Evolutionary conservation across 35 echinoderm and acorn worm genomes (phyloP).

Genomic region (Apostichopus parvimensis): DNA sequence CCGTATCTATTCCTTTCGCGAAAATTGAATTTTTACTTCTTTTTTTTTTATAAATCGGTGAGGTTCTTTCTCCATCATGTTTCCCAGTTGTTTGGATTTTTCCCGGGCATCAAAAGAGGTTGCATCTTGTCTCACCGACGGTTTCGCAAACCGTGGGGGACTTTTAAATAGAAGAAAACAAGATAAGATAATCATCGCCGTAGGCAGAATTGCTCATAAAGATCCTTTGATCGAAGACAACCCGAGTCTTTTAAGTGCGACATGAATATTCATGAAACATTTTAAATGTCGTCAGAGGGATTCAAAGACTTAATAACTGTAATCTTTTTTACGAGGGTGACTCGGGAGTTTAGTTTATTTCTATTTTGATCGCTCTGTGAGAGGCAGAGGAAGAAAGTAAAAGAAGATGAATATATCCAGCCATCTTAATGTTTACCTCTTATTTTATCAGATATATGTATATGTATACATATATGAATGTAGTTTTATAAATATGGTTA

Average conservation of each 20-base stretch:
- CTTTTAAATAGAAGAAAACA: background rate
- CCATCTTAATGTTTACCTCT: too few relatives aligned
- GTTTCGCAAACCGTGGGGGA: background rate
- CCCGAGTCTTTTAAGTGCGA: background rate
- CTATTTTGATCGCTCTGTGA: too few relatives aligned
- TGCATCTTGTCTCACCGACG: background rate
- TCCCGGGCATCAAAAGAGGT: background rate
- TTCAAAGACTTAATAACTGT: background rate
- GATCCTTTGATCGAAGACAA: background rate
- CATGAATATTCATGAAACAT: conserved; percentile 1
- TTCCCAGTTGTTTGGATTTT: background rate
- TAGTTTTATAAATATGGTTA: too few relatives aligned
- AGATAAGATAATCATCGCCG: background rate
- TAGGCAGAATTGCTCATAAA: background rate
- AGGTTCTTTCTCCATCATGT: background rate
- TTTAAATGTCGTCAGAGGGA: background rate
- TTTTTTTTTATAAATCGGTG: background rate
- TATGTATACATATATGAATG: too few relatives aligned
- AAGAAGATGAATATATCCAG: too few relatives aligned
- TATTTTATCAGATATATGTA: too few relatives aligned
- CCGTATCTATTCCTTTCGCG: background rate
- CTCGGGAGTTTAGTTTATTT: too few relatives aligned
- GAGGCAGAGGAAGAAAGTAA: too few relatives aligned
- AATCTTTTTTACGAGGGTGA: background rate
- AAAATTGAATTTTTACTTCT: background rate